Conservation (phyloP, 2,113 vertebrate species). For the Acrocephalus kingi region DNA sequence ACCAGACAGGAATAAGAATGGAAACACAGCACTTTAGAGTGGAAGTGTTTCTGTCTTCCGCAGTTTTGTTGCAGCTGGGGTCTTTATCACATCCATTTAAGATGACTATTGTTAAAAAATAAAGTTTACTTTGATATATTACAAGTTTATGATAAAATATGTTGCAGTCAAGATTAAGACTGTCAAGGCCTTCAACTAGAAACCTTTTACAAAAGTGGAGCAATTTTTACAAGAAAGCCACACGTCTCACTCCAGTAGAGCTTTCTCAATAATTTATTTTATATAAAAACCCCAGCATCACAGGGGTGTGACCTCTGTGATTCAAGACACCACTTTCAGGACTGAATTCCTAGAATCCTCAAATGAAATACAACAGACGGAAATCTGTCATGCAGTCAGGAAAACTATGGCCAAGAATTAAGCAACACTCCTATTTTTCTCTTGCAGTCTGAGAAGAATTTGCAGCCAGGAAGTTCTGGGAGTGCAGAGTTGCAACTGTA, state of each 20-base stretch:
- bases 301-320: not conserved
- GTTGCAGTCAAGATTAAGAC: not conserved
- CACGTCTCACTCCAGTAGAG: not conserved
- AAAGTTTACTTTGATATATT: not conserved
- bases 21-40: not conserved
- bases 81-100: not conserved
- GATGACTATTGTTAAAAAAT: not conserved
- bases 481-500: not conserved
- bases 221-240: not conserved
- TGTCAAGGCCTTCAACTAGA: not conserved
- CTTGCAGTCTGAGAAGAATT: not conserved
- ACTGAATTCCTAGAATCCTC: slow-evolving; percentile 27
- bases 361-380: not conserved
- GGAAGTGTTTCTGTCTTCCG: not conserved
- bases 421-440: not conserved
- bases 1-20: not conserved
- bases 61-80: not conserved
- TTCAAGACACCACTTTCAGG: not conserved
- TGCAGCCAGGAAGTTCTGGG: not conserved
- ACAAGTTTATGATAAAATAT: not conserved
- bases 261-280: not conserved
- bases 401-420: not conserved
- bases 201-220: not conserved
- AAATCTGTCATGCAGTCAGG: slow-evolving; percentile 27
- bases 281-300: not conserved